phyloP scores from a whole-genome alignment of 2,113 vertebrate species.

The Sorex araneus region DNA sequence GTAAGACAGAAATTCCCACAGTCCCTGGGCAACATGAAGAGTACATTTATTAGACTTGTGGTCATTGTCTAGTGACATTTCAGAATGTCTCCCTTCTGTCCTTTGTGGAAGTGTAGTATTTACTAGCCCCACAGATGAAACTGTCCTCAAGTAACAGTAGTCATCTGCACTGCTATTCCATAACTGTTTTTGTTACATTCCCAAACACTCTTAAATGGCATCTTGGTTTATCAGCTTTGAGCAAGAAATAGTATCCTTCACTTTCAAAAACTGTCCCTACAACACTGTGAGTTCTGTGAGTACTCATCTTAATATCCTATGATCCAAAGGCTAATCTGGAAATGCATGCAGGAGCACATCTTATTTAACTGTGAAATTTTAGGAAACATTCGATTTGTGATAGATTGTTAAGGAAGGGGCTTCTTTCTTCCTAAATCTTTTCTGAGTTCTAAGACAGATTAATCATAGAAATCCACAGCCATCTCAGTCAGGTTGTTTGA shows the following conservation, averaged over 20 bases:
- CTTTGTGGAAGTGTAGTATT: not conserved
- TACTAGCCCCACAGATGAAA: not conserved
- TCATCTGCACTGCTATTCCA: not conserved
- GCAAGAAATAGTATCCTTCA: not conserved
- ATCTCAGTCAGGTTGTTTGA: not conserved
- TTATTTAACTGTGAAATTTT: not conserved
- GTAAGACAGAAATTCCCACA: not conserved
- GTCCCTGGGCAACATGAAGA: not conserved
- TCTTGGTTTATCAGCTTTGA: not conserved
- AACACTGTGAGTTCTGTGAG: not conserved
- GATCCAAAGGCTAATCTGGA: not conserved
- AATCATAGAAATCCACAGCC: not conserved
- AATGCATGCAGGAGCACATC: not conserved
- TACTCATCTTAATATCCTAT: not conserved
- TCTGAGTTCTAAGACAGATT: not conserved
- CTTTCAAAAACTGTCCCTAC: not conserved
- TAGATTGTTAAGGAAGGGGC: not conserved
- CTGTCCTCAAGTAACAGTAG: not conserved
- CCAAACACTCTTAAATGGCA: not conserved
- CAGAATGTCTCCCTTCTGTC: not conserved
- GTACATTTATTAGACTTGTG: not conserved
- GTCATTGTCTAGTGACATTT: not conserved
- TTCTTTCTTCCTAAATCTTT: not conserved
- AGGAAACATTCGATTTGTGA: not conserved
- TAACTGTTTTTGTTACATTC: not conserved